These are phyloP conservation scores for Megaptera novaeangliae DNA, from an alignment of 2,113 vertebrate species.

Conservation along the genomic window DNA sequence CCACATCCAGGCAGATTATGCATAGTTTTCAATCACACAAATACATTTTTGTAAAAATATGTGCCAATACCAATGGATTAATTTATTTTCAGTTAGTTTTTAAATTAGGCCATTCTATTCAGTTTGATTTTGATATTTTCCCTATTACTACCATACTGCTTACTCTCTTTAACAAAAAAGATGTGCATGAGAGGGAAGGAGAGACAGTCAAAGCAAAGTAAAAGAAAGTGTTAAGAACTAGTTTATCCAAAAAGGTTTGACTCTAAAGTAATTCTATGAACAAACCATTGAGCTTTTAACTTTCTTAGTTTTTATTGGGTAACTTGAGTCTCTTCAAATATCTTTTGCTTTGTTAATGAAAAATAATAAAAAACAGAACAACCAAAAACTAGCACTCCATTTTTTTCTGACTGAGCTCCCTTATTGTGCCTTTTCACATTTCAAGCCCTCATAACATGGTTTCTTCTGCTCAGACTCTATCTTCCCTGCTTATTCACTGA, in stretches of 20 bases:
- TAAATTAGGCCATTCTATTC: not conserved
- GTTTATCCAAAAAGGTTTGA: not conserved
- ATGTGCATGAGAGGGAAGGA: not conserved
- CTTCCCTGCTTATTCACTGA: not conserved
- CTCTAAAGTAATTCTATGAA: not conserved
- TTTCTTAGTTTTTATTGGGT: not conserved
- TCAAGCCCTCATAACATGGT: not conserved
- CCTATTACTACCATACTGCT: not conserved
- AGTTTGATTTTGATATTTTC: not conserved
- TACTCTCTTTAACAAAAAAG: not conserved
- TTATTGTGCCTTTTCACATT: not conserved
- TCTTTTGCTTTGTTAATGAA: conserved; percentile 1
- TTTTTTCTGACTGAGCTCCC: not conserved
- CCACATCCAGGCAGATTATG: not conserved
- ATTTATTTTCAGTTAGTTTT: not conserved
- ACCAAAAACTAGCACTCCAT: not conserved
- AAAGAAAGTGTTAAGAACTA: not conserved
- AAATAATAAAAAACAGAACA: not conserved
- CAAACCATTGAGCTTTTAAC: not conserved
- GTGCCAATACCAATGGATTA: not conserved
- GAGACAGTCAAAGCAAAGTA: not conserved
- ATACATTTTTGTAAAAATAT: not conserved
- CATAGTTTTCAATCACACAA: not conserved
- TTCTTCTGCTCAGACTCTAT: not conserved
- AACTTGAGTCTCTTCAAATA: not conserved